Evolutionary conservation across 2,888 invertebrate genomes (phyloP).

Genomic region (Neuroscelio doddi): DNA sequence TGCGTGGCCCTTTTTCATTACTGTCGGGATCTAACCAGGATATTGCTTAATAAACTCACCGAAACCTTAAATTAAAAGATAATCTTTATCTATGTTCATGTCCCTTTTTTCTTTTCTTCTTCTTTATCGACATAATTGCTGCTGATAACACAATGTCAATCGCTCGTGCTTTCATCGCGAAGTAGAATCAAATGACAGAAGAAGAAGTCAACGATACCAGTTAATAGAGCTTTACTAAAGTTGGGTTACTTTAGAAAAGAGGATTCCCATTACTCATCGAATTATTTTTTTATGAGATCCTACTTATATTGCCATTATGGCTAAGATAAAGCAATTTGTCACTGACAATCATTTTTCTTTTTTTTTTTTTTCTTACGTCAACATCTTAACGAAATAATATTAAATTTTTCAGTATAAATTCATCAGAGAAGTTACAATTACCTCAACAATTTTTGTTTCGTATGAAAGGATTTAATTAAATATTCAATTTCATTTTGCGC

Average conservation of each 20-base stretch:
- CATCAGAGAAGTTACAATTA: too few species aligned
- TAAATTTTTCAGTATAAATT: too few species aligned
- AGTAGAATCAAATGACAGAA: conserved; percentile 14
- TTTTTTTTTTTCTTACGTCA: too few species aligned
- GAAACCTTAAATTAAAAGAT: conserved; percentile 20
- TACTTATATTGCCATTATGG: too few species aligned
- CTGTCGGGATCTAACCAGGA: neutral
- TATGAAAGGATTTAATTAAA: too few species aligned
- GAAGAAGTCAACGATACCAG: conserved; percentile 14
- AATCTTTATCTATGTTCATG: conserved; percentile 10
- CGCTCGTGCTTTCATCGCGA: conserved; percentile 27
- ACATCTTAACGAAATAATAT: too few species aligned
- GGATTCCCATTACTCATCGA: conserved; percentile 24
- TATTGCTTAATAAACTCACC: conserved; percentile 24
- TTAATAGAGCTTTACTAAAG: too few species aligned
- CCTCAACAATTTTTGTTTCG: too few species aligned
- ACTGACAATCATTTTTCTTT: too few species aligned
- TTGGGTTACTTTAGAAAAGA: conserved; percentile 9
- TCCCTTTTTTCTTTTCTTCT: conserved; percentile 4
- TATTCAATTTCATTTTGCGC: too few species aligned
- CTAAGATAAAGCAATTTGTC: too few species aligned
- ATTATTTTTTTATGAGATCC: conserved; percentile 16
- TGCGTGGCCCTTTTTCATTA: conserved; percentile 26
- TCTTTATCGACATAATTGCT: conserved; percentile 17
- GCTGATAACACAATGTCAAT: conserved; percentile 30